These are phyloP conservation scores for Diplogasteroides magnus DNA, from an alignment of 1,140 invertebrate species.

Conservation along the genomic window DNA sequence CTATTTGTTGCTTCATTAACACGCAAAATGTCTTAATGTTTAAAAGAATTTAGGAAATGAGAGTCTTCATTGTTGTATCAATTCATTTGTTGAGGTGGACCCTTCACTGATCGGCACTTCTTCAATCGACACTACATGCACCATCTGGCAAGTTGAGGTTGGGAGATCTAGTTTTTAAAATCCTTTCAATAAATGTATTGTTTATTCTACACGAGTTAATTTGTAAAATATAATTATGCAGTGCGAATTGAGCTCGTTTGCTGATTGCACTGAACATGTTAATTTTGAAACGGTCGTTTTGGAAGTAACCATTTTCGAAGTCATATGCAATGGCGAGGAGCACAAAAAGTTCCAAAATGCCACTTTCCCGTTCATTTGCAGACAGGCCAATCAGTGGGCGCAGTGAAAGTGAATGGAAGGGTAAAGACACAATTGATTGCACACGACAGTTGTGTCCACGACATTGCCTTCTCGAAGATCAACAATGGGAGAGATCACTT, in stretches of 20 bases:
- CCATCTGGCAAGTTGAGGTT: constrained; percentile 97
- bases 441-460: constrained; percentile 99
- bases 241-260: background rate
- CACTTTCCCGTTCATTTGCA: no score
- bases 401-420: constrained; percentile 74
- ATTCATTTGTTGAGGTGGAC: no score
- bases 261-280: background rate
- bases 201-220: constrained; percentile 26
- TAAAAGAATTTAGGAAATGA: no score
- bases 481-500: constrained; percentile 99
- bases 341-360: no score
- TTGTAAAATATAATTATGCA: constrained; percentile 11
- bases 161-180: constrained; percentile 56
- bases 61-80: no score
- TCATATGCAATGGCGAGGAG: no score
- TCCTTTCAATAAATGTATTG: constrained; percentile 8
- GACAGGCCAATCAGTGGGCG: constrained; percentile 70
- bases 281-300: no score
- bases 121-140: constrained; percentile 98
- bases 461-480: constrained; percentile 94
- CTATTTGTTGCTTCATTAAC: no score
- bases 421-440: constrained; percentile 98
- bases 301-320: no score
- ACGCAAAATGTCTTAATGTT: no score
- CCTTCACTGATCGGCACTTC: constrained; percentile 94